Base-by-base conservation (phyloP, 2,113 vertebrate species). In the Puffinus mauretanicus region DNA sequence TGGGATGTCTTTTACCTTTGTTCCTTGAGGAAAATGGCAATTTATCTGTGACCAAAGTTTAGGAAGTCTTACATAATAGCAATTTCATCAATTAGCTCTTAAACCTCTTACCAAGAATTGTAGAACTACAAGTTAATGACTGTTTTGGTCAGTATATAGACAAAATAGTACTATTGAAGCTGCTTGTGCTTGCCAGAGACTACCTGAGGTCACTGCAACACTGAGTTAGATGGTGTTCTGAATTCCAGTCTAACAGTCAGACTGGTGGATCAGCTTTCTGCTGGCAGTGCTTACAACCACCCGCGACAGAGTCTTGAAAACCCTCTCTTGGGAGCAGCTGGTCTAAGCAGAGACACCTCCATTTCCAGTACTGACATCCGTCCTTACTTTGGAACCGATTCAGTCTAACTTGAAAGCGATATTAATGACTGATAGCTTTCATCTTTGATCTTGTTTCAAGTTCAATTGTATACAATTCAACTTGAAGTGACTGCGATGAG, bases 101-200 rank as follows among this genome's bases (percentile, higher is more conserved):
- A 16, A 13, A 2, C 13, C 44, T 54, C 51, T 71, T n/a, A n/a
- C 34, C 17, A 27, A 72, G 38, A 52, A 40, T 3, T 27, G 13
- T 1, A 73, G 22, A 88, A 21, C 21, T 70, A 30, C 13, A 55
- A 75, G 16, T 82, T 38, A 55, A 72, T 52, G 2, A 36, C 32
- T 34, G 0, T 26, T 42, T 61, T 51, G 58, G 22, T 47, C 14
- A 16, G 8, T 9, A 4, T 15, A 15, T 0, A 9, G 14, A 14
- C 20, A n/a, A 24, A 60, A n/a, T 24, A 60, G 9, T 46, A 34
- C 18, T 5, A 57, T 1, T 26, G 52, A 30, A 77, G 46, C 40
- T 54, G 49, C 40, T 44, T 13, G 32, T 8, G 17, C 27, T 46
- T 29, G 49, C 11, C 6, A 3, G 10, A 38, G n/a, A 22, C 46